Base-by-base conservation (phyloP, 2,888 invertebrate genomes). In the Tetragonula carbonaria region DNA sequence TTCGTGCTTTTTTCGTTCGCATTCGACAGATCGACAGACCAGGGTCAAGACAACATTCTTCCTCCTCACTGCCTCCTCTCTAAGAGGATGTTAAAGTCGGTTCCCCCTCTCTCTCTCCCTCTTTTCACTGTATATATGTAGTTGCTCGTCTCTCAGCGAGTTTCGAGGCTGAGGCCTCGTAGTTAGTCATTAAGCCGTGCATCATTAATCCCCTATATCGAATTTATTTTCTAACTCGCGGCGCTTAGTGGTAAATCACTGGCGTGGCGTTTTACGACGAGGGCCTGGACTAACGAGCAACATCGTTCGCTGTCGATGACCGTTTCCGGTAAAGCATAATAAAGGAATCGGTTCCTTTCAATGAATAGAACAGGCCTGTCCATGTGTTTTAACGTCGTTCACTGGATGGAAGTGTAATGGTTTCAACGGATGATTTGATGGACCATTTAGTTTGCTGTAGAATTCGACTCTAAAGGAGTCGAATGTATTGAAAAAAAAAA, bases 211-310 rank as follows among this genome's bases (percentile, higher is more conserved):
- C 53, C 14, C 59, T 59, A 55, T 55, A 59, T 76, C 72, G 65
- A 84, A 81, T 74, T 70, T 70, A 77, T 70, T 62, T 57, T 51
- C 57, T 68, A 75, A 65, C 59, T 75, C 71, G 71, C 51, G 23
- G 38, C 23, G 66, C 75, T 18, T 50, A 11, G 21, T 21, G 66
- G 68, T 59, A 50, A 76, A 80, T 73, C 72, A 33, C 62, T 28
- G 51, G 13, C 23, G 18, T 4, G 79, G 71, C n/a, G 74, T 79
- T 82, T 71, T 59, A 74, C 55, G 57, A 21, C 28, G 14, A 45
- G 6, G 55, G 55, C 53, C 55, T 21, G 23, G 5, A 68, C 23
- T 59, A 38, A 53, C 28, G 53, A 63, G 53, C 38, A 50, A 14
- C 2, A 14, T 45, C 59, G 14, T 45, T 53, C 2, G 45, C 53